Percentiles rank a stretch among this genome's conserved stretches.
phyloP scores from a whole-genome alignment of 2,113 vertebrate genomes.

The Willisornis vidua region DNA sequence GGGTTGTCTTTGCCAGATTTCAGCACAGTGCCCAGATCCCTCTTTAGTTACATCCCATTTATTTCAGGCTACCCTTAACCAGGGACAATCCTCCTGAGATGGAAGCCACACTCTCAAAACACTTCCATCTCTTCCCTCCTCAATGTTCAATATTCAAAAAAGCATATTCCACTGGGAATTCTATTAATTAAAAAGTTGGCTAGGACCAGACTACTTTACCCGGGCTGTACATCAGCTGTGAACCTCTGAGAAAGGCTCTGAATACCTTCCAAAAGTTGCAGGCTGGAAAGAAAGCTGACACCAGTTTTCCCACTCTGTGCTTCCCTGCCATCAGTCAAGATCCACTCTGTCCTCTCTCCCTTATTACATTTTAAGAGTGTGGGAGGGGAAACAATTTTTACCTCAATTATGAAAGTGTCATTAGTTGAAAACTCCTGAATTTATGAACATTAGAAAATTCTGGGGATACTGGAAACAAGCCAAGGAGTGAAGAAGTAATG shows the following conservation, averaged over 20 bases:
- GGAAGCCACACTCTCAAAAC: not conserved
- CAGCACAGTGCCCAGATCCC: not conserved
- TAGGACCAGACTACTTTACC: not conserved
- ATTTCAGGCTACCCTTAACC: not conserved
- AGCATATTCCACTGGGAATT: not conserved
- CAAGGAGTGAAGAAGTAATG: not conserved
- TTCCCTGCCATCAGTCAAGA: not conserved
- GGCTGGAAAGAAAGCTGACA: not conserved
- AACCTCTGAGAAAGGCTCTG: not conserved
- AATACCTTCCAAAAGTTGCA: not conserved
- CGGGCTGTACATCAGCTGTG: not conserved
- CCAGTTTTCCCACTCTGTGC: not conserved
- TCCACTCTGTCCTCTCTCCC: not conserved
- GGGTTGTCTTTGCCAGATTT: not conserved
- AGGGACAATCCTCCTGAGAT: not conserved
- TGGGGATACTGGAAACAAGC: not conserved
- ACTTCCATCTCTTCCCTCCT: not conserved
- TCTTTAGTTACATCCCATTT: not conserved
- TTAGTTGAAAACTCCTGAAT: not conserved
- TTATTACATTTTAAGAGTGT: not conserved
- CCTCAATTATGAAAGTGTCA: not conserved
- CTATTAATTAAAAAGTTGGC: not conserved
- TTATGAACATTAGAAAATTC: not conserved
- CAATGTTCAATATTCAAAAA: accelerated
- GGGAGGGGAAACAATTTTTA: not conserved